phyloP scores from a whole-genome alignment of 2,888 invertebrate species.

The Quadroppia sp. region DNA sequence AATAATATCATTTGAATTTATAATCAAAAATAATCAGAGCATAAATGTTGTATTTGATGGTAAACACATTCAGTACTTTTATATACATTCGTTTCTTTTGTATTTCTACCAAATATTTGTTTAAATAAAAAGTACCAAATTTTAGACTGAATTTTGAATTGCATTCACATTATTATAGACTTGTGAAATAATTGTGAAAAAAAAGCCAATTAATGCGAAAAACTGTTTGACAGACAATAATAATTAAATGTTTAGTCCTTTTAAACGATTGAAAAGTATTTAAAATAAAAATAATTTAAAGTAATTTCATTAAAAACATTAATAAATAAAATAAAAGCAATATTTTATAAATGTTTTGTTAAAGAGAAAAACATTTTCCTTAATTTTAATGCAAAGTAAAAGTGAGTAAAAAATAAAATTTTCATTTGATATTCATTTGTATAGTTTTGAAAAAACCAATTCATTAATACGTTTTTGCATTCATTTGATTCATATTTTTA shows the following conservation, averaged over 20 bases:
- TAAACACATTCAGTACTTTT: too few relatives aligned
- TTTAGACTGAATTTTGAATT: too few relatives aligned
- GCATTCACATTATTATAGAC: too few relatives aligned
- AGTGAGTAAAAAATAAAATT: neutral
- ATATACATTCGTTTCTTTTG: too few relatives aligned
- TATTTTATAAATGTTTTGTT: too few relatives aligned
- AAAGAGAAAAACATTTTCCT: too few relatives aligned
- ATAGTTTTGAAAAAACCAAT: neutral
- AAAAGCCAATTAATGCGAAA: neutral
- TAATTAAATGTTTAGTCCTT: neutral
- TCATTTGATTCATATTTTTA: too few relatives aligned
- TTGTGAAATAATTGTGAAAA: neutral
- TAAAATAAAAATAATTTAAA: neutral
- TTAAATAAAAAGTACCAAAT: too few relatives aligned
- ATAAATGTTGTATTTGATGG: too few relatives aligned
- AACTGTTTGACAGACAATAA: conserved; percentile 9
- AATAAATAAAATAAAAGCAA: neutral
- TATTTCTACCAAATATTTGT: too few relatives aligned
- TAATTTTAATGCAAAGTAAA: neutral
- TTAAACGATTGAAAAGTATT: neutral
- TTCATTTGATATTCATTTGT: neutral
- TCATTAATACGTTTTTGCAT: neutral
- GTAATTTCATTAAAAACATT: neutral
- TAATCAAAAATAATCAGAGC: too few relatives aligned
- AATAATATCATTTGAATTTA: too few relatives aligned